Evolutionary conservation across 2,888 invertebrate genomes (phyloP), one percentile per base, ranked within the genome.

Genomic region (Eustalomyia histrio): DNA sequence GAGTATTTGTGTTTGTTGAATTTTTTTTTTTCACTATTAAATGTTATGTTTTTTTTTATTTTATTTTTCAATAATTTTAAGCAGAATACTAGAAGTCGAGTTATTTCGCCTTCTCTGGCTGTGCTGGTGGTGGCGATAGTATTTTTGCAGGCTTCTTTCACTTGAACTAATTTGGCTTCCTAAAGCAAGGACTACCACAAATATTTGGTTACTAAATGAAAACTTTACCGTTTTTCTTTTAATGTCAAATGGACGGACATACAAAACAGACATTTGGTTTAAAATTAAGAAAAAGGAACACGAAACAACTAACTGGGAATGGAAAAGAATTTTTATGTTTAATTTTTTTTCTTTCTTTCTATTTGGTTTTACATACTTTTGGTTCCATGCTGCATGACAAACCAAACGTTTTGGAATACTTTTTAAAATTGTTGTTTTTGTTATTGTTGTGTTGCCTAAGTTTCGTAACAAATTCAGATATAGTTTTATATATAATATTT

Each of bases 101-200:
- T 4, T 39, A 39, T 12, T 39, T 39, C 14, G 39, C 1, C 4
- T 39, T 39, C 39, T 14, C 10, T 12, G 3, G 14, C 14, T 47
- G n/a, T 63, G 18, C 16, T n/a, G 6, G 55, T 76, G 65, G 33
- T 68, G 47, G 18, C 0, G 47, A 16, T 0, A 43, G 53, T 16
- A 21, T 63, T 57, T 69, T 57, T 55, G 2, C 52, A 35, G 57
- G 65, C 57, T 78, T 74, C 69, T 78, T 72, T 52, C 55, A 71
- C 71, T 78, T 81, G 78, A 78, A 72, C 71, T 81, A 78, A 81
- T 81, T 81, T 78, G 67, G 57, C 78, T 75, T 78, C 67, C 67
- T 75, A 33, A 57, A 72, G 65, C 78, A 63, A 24, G 78, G 81
- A 74, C 71, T 74, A 67, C 81, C 78, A 75, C 81, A 81, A 81